phyloP scores from a whole-genome alignment of 2,797 vertebrate genomes.

The Aeoliscus strigatus region DNA sequence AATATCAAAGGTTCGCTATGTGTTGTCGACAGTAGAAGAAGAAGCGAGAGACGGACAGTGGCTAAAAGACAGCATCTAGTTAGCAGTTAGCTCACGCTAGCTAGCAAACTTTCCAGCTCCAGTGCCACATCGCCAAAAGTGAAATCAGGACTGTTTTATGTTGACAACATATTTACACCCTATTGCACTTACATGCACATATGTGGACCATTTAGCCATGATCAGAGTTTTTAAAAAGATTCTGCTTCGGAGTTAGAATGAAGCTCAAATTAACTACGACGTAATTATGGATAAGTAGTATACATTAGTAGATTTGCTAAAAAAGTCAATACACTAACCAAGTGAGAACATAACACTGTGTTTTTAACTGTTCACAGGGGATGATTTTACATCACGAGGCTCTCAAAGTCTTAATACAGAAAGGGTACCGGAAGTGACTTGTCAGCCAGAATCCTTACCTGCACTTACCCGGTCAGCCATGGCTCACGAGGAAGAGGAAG shows the following conservation, averaged over 20 bases:
- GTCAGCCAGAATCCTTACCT: not conserved
- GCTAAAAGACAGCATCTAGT: conserved; percentile 1
- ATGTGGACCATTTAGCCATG: no score
- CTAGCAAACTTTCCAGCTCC: conserved; percentile 36
- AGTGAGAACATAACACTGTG: not conserved
- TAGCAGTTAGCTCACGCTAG: conserved; percentile 24
- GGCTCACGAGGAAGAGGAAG: conserved; percentile 59
- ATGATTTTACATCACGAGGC: conserved; percentile 42
- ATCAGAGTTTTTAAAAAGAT: no score
- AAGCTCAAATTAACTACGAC: no score
- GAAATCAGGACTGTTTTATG: not conserved
- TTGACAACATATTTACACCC: accelerated
- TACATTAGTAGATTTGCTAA: no score
- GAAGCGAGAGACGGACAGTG: not conserved
- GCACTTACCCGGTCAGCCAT: conserved; percentile 40
- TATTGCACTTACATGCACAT: not conserved
- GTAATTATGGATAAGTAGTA: no score
- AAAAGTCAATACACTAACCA: no score
- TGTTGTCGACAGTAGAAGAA: accelerated
- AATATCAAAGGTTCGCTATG: not conserved
- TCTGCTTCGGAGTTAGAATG: no score
- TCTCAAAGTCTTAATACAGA: not conserved
- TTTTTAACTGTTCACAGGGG: conserved; percentile 44
- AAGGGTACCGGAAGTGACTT: conserved; percentile 1
- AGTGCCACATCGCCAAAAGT: conserved; percentile 64